These are phyloP conservation scores for Rynchops niger DNA, from an alignment of 2,113 vertebrate species.

Conservation along the genomic window DNA sequence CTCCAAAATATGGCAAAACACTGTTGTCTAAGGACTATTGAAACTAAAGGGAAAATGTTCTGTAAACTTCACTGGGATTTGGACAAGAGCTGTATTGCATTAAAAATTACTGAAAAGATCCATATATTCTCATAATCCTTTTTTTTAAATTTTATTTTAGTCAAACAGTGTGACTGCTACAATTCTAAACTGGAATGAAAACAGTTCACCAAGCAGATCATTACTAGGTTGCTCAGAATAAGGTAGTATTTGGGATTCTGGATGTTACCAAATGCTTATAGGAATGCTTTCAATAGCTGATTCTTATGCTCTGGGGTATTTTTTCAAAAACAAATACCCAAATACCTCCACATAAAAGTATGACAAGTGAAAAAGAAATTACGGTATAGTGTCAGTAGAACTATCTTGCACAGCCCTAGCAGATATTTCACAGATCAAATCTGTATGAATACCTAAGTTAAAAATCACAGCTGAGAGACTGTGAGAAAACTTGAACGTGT, in stretches of 20 bases:
- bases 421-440: background rate
- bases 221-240: background rate
- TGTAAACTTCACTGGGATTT: background rate
- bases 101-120: background rate
- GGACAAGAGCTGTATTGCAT: background rate
- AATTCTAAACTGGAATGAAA: background rate
- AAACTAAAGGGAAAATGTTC: background rate
- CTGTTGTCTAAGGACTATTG: background rate
- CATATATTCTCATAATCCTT: background rate
- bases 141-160: background rate
- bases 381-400: background rate
- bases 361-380: background rate
- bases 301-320: background rate
- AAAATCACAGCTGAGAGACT: constrained; percentile 53
- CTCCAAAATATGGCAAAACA: background rate
- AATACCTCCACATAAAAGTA: background rate
- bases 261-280: background rate
- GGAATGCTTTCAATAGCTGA: background rate
- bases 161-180: background rate
- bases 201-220: background rate
- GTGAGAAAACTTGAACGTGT: background rate
- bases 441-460: background rate
- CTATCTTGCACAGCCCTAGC: background rate
- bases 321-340: background rate
- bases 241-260: background rate